phyloP scores from a whole-genome alignment of 2,888 invertebrate species.

The Cheilosia variabilis region DNA sequence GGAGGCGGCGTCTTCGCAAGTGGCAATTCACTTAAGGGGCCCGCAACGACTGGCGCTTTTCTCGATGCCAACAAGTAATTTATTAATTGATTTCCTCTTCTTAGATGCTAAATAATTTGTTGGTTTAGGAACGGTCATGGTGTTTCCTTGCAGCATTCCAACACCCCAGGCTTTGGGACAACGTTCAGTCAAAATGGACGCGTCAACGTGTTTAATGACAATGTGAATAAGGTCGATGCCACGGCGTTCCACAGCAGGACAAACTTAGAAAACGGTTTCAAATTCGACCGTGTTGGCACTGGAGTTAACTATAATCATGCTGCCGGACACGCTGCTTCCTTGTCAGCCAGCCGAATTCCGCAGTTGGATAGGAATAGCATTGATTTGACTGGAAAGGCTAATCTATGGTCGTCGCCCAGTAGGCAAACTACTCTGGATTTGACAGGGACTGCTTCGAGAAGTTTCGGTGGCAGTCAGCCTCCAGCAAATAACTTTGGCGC shows the following conservation, averaged over 20 bases:
- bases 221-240: constrained; percentile 76
- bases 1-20: constrained; percentile 78
- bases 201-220: constrained; percentile 77
- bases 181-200: constrained; percentile 76
- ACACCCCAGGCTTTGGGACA: constrained; percentile 76
- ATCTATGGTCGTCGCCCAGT: constrained; percentile 60
- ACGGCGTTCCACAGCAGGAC: constrained; percentile 78
- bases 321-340: constrained; percentile 77
- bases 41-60: constrained; percentile 79
- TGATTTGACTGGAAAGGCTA: constrained; percentile 78
- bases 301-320: constrained; percentile 77
- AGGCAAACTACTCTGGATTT: constrained; percentile 26
- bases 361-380: constrained; percentile 78
- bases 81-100: background rate
- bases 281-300: constrained; percentile 77
- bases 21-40: constrained; percentile 77
- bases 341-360: constrained; percentile 79
- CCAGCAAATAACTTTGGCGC: constrained; percentile 64
- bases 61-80: constrained; percentile 78
- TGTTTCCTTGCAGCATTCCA: constrained; percentile 78
- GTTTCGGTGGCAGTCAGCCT: constrained; percentile 22
- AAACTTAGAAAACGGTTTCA: constrained; percentile 75
- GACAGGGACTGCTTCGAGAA: constrained; percentile 36
- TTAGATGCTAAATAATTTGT: constrained; percentile 46
- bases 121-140: constrained; percentile 78